A percentile compares a stretch with the other conserved stretches of the same genome.
These are phyloP conservation scores for Sympetrum striolatum DNA, from an alignment of 2,888 invertebrate species.

Conservation along the genomic window DNA sequence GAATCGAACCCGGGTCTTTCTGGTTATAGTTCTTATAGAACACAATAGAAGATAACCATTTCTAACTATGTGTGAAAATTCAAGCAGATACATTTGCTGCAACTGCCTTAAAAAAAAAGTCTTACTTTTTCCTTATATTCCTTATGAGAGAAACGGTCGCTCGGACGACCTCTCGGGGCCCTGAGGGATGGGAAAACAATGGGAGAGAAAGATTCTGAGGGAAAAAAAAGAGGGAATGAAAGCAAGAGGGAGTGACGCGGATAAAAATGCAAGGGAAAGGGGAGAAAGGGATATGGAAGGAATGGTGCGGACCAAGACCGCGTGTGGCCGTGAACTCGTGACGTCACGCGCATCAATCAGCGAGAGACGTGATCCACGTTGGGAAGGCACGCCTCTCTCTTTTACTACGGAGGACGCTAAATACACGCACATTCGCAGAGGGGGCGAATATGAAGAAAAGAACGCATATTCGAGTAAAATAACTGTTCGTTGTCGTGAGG, in stretches of 20 bases:
- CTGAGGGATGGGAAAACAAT: not conserved
- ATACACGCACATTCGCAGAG: not conserved
- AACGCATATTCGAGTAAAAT: too few species aligned
- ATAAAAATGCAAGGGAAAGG: not conserved
- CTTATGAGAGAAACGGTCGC: too few species aligned
- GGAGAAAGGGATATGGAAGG: not conserved
- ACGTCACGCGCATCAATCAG: conserved; percentile 38
- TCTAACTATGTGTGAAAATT: too few species aligned
- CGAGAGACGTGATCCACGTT: conserved; percentile 16
- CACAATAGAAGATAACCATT: too few species aligned
- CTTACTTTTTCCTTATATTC: too few species aligned
- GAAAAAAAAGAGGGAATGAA: not conserved
- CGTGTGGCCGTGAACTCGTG: conserved; percentile 44
- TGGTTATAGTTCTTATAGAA: too few species aligned
- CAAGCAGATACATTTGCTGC: too few species aligned
- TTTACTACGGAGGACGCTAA: not conserved
- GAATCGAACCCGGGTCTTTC: too few species aligned
- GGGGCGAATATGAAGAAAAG: too few species aligned
- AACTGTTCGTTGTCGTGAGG: too few species aligned
- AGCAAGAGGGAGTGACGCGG: not conserved
- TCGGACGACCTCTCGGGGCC: not conserved
- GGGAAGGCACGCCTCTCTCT: not conserved
- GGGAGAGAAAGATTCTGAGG: not conserved
- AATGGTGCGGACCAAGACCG: conserved; percentile 30
- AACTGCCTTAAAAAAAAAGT: too few species aligned